Base-by-base conservation (phyloP, 1,140 invertebrate genomes). In the Drosophila funebris region DNA sequence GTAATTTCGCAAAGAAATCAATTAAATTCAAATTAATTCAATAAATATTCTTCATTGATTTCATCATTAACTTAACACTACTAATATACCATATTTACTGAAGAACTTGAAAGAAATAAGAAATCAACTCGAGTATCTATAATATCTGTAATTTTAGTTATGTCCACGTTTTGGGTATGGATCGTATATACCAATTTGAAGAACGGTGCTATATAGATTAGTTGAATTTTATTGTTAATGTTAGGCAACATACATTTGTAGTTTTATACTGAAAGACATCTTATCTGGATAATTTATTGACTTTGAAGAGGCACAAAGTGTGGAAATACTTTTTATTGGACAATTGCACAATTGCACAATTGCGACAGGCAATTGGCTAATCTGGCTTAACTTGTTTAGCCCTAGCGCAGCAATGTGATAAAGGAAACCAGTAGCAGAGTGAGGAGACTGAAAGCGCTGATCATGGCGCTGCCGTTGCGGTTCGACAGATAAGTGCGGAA, bases 401-500 rank as follows among this genome's bases (percentile, higher is more conserved):
- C 29, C 62, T 78, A 91, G 9, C 70, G 56, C 22, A 87, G 54
- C 52, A 90, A 62, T 14, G 79, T 77, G 43, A 54, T 20, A 37
- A 90, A 9, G 8, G 90, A 71, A 43, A 88, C 53, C 18, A 91
- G n/a, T 31, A 91, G 20, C n/a, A 88, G 11, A 13, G 73, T 79
- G n/a, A 91, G n/a, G 6, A 68, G 41, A 4, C 87, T 77, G 41
- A 91, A 71, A 6, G 78, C 70, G 18, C 61, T 79, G 14, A 71
- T 48, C 44, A 69, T 54, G 20, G 77, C 83, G 20, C 83, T 81
- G 22, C 85, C 69, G 7, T 44, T 78, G 4, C 78, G 76, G 3
- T n/a, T 2, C 5, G 70, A 29, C 54, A 91, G 57, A 43, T 87
- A 89, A 2, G 8, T 63, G 29, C 73, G 82, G 73, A 91, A 83